phyloP scores from a whole-genome alignment of 1,140 invertebrate species.

The Heliconius himera region DNA sequence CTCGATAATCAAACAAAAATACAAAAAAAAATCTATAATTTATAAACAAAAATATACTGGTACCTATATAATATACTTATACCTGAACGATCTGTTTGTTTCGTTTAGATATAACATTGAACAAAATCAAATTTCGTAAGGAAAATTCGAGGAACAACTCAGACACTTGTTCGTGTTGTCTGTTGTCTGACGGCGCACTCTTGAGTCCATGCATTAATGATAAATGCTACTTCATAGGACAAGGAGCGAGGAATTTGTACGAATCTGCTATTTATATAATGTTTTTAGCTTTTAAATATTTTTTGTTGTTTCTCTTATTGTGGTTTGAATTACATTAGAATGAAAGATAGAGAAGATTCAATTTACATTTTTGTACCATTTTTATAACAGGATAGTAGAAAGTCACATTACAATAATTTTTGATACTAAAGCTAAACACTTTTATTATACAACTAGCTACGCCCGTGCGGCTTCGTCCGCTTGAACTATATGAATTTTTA shows the following conservation, averaged over 20 bases:
- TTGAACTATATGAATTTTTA: no score
- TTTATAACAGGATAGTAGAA: no score
- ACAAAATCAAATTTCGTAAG: constrained; percentile 22
- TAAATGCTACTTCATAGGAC: constrained; percentile 27
- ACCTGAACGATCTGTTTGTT: not conserved
- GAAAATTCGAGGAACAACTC: constrained; percentile 21
- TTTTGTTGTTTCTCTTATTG: not conserved
- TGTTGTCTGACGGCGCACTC: constrained; percentile 19
- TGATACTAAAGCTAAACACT: no score
- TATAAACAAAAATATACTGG: not conserved
- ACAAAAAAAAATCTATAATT: not conserved
- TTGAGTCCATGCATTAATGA: constrained; percentile 29
- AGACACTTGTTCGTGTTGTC: constrained; percentile 22
- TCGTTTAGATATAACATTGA: not conserved
- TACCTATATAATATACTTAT: not conserved
- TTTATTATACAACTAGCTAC: no score
- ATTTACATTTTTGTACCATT: no score
- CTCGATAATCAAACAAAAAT: not conserved
- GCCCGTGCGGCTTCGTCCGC: no score
- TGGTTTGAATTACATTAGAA: no score
- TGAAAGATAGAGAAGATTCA: no score
- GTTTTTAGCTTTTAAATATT: not conserved
- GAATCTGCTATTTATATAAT: not conserved
- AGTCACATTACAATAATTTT: no score
- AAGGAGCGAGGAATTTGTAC: constrained; percentile 13